phyloP scores from a whole-genome alignment of 2,113 vertebrate species.

The Butorides virescens region DNA sequence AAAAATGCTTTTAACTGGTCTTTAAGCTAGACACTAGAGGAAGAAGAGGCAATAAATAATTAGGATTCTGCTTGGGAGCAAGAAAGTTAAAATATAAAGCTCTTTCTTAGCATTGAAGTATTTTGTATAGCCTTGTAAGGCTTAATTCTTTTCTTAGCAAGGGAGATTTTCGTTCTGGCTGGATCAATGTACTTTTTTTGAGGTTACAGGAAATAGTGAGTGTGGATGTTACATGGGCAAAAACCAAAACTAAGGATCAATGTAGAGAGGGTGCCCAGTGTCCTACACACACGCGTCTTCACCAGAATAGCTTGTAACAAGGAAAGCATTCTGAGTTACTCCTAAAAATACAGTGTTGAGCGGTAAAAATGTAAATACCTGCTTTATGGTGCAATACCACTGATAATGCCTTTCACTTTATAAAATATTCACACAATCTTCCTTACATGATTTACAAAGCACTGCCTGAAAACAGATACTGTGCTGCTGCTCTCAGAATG shows the following conservation, averaged over 20 bases:
- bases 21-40: background rate
- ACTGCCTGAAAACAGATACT: background rate
- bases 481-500: background rate
- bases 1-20: background rate
- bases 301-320: background rate
- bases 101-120: background rate
- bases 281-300: background rate
- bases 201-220: background rate
- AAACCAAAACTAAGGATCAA: background rate
- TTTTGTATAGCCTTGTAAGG: background rate
- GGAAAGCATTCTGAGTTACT: background rate
- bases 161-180: background rate
- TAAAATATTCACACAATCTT: conserved; percentile 2
- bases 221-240: background rate
- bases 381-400: background rate
- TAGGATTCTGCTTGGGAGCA: background rate
- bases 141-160: background rate
- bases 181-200: background rate
- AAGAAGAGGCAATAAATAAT: background rate
- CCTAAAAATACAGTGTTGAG: background rate
- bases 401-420: background rate
- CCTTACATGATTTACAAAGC: conserved; percentile 13
- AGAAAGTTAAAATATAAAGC: background rate
- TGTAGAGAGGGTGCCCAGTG: background rate
- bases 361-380: background rate